phyloP scores from a whole-genome alignment of 2,797 vertebrate genomes.

The Megaceryle alcyon region DNA sequence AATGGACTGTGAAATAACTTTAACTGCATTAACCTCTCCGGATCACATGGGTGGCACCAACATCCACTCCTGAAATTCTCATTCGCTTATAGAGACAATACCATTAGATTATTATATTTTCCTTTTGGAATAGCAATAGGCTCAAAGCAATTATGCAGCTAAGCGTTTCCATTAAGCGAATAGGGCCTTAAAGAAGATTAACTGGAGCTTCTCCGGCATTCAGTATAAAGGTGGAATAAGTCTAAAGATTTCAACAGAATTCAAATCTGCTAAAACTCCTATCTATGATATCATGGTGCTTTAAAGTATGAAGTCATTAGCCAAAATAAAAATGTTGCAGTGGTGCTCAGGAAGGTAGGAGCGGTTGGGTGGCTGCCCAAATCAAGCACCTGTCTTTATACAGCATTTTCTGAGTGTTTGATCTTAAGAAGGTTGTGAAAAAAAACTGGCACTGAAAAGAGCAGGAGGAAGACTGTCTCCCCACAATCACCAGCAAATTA shows the following conservation, averaged over 20 bases:
- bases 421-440: not conserved
- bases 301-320: slow-evolving; percentile 52
- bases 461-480: not conserved
- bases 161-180: slow-evolving; percentile 84
- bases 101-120: slow-evolving; percentile 97
- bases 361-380: not conserved
- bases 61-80: slow-evolving; percentile 88
- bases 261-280: slow-evolving; percentile 59
- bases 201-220: slow-evolving; percentile 72
- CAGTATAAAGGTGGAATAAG: slow-evolving; percentile 51
- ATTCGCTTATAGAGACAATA: slow-evolving; percentile 87
- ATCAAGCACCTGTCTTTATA: not conserved
- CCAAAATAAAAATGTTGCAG: not conserved
- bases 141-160: slow-evolving; percentile 85
- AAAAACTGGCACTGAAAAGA: not conserved
- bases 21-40: slow-evolving; percentile 99
- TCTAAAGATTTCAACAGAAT: slow-evolving; percentile 69
- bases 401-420: not conserved
- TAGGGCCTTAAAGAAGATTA: slow-evolving; percentile 85
- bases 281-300: slow-evolving; percentile 28
- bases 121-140: slow-evolving; percentile 90
- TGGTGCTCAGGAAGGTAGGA: not conserved
- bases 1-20: slow-evolving; percentile 99
- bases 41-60: slow-evolving; percentile 91
- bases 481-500: not conserved